Evolutionary conservation across 1,140 invertebrate species (phyloP).

Genomic region (Aphaenogaster ashmeadi): DNA sequence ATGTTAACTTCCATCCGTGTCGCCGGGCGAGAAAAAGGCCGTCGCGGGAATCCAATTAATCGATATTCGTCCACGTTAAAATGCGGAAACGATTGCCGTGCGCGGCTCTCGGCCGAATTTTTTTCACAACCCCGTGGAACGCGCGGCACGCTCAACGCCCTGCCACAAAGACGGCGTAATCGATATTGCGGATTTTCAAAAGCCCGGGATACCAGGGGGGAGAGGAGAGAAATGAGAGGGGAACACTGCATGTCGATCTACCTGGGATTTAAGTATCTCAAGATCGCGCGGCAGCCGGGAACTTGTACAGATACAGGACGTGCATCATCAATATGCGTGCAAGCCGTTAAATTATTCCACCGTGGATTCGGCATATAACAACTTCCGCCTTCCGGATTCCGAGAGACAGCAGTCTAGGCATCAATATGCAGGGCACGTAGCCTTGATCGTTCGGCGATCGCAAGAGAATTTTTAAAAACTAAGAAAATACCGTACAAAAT

Average conservation of each 20-base stretch:
- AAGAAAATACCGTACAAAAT: background rate
- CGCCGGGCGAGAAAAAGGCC: slow-evolving; percentile 21
- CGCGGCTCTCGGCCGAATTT: slow-evolving; percentile 20
- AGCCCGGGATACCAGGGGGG: background rate
- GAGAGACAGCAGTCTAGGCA: background rate
- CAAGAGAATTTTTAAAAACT: background rate
- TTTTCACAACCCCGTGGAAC: slow-evolving; percentile 44
- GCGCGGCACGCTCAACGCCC: slow-evolving; percentile 40
- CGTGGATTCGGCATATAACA: slow-evolving; percentile 13
- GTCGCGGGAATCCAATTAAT: slow-evolving; percentile 53
- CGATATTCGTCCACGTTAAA: slow-evolving; percentile 63
- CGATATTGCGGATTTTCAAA: slow-evolving; percentile 65
- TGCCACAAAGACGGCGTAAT: slow-evolving; percentile 56
- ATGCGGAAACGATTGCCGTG: slow-evolving; percentile 48
- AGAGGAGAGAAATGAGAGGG: background rate
- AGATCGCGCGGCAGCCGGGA: background rate
- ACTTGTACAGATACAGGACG: slow-evolving; percentile 61
- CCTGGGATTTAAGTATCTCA: slow-evolving; percentile 48
- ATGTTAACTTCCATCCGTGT: slow-evolving; percentile 45
- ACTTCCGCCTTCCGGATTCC: slow-evolving; percentile 13
- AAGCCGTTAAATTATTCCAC: slow-evolving; percentile 70
- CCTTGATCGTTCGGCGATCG: background rate
- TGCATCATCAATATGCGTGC: slow-evolving; percentile 67
- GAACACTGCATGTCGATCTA: background rate
- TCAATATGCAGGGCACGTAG: slow-evolving; percentile 6